Evolutionary conservation across 64 coral and sea anemone genomes (phyloP).

Genomic region (Montipora foliosa): DNA sequence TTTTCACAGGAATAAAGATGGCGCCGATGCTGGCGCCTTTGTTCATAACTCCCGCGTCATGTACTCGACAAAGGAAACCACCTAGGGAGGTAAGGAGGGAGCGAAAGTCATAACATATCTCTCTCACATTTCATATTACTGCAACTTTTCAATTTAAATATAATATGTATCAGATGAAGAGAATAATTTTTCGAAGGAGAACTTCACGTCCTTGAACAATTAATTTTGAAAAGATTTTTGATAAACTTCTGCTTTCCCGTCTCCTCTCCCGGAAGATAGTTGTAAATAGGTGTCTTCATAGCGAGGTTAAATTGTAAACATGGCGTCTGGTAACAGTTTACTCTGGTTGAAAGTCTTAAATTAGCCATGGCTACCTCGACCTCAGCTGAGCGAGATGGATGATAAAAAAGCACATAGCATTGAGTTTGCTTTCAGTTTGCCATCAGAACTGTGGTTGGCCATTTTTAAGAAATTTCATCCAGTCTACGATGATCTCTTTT

Average conservation of each 20-base stretch:
- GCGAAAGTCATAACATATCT: no score
- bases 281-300: background rate
- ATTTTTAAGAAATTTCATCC: slow-evolving; percentile 84
- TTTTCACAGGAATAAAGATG: background rate
- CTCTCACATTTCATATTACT: no score
- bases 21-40: background rate
- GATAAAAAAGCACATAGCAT: background rate
- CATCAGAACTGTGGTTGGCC: slow-evolving; percentile 85
- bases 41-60: slow-evolving; percentile 62
- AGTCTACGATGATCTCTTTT: slow-evolving; percentile 75
- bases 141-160: no score
- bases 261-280: background rate
- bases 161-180: background rate
- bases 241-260: background rate
- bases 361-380: background rate
- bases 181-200: background rate
- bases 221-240: background rate
- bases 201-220: no score
- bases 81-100: background rate
- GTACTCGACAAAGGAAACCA: background rate
- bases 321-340: background rate
- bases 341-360: background rate
- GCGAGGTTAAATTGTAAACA: slow-evolving; percentile 13
- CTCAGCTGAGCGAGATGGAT: no score
- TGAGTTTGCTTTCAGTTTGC: slow-evolving; percentile 25